Conservation (phyloP, 2,888 invertebrate species). For the Oligia latruncula region DNA sequence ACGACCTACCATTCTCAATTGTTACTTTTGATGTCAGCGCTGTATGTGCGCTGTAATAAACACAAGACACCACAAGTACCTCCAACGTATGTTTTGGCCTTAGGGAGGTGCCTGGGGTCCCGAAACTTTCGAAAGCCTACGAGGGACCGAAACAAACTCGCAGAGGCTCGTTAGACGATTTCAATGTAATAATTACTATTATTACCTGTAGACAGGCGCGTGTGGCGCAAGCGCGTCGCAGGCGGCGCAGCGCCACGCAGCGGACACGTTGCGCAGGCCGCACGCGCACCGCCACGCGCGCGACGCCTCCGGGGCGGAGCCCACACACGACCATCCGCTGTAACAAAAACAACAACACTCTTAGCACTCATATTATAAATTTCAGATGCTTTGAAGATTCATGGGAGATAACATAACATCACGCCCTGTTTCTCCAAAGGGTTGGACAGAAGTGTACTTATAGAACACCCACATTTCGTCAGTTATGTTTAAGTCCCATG, state of each 20-base stretch:
- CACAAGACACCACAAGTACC: too few relatives aligned
- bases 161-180: too few relatives aligned
- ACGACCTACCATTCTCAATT: conserved; percentile 1
- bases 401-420: neutral
- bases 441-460: neutral
- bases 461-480: neutral
- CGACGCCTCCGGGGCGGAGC: conserved; percentile 87
- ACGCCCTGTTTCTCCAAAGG: neutral
- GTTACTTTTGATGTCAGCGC: neutral
- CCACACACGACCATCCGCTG: conserved; percentile 88
- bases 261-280: conserved; percentile 87
- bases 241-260: conserved; percentile 88
- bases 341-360: neutral
- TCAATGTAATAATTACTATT: too few relatives aligned
- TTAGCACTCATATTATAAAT: neutral
- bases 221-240: conserved; percentile 88
- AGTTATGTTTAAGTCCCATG: neutral
- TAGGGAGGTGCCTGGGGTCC: too few relatives aligned
- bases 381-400: neutral
- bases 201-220: conserved; percentile 86
- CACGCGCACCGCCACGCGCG: conserved; percentile 88
- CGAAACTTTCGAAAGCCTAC: too few relatives aligned
- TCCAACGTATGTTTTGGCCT: too few relatives aligned
- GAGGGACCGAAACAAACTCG: too few relatives aligned
- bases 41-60: neutral